These are phyloP conservation scores for Panurus biarmicus DNA, from an alignment of 2,113 vertebrate species.

Conservation along the genomic window DNA sequence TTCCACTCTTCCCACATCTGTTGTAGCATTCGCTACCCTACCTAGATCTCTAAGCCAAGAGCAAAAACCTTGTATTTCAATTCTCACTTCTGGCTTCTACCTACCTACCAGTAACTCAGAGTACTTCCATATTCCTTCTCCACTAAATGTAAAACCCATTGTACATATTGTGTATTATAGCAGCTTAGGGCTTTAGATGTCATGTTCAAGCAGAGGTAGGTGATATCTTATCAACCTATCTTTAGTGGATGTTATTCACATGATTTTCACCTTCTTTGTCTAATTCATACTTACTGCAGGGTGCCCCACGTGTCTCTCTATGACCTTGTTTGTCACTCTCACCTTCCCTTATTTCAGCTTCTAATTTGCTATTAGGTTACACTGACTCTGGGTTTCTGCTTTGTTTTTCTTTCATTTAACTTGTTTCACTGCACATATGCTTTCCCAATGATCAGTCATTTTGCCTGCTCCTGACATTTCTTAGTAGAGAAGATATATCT, in stretches of 20 bases:
- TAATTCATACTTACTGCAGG: neutral
- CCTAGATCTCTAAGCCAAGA: neutral
- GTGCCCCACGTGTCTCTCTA: neutral
- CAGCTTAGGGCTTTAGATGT: neutral
- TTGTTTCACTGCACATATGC: neutral
- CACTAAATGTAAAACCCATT: neutral
- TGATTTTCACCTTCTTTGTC: neutral
- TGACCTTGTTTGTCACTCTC: neutral
- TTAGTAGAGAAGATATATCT: neutral
- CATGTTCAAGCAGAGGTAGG: neutral
- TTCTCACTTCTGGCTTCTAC: neutral
- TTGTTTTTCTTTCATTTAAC: neutral
- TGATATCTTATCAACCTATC: neutral
- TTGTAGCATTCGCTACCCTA: neutral
- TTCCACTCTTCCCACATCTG: neutral
- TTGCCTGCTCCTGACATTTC: neutral
- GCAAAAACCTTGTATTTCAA: neutral
- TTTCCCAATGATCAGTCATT: neutral
- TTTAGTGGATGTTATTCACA: neutral
- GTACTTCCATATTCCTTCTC: neutral
- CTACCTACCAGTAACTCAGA: neutral
- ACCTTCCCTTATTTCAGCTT: neutral
- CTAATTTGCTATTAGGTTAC: neutral
- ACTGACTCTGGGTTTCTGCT: neutral
- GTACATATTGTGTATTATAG: neutral